Conservation (phyloP, 2,113 vertebrate genomes). For the Syngnathus typhle region DNA sequence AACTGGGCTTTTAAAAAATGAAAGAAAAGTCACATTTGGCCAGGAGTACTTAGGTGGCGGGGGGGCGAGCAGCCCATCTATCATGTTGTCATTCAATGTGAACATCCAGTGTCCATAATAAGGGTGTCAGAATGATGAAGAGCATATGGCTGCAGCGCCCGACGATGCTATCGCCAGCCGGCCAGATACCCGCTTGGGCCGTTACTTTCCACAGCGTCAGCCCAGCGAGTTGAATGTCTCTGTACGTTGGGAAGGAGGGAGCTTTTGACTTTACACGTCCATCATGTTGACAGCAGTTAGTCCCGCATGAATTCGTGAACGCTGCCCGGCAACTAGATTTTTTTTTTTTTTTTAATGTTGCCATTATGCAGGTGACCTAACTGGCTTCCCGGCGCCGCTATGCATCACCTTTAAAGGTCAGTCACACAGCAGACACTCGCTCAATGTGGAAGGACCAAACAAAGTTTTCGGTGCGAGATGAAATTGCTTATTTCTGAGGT, state of each 20-base stretch:
- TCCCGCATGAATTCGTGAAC: background rate
- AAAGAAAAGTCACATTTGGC: background rate
- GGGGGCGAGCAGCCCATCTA: background rate
- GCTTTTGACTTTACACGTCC: constrained; percentile 10
- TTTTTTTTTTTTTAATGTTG: background rate
- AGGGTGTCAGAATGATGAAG: constrained; percentile 2
- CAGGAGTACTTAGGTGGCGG: background rate
- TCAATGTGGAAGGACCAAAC: background rate
- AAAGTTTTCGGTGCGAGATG: background rate
- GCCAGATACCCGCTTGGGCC: background rate
- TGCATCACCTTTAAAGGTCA: constrained; percentile 35
- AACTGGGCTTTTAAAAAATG: background rate
- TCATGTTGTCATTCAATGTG: background rate
- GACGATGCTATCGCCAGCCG: constrained; percentile 3
- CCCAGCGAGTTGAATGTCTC: constrained; percentile 22
- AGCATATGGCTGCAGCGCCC: background rate
- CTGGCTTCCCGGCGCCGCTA: constrained; percentile 18
- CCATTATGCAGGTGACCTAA: background rate
- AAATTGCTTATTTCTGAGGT: background rate
- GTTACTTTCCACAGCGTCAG: constrained; percentile 13
- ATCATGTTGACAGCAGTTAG: constrained; percentile 22
- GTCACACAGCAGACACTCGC: constrained; percentile 5
- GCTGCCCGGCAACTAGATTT: background rate
- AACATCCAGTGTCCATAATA: background rate
- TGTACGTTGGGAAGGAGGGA: background rate